phyloP scores from a whole-genome alignment of 2,113 vertebrate species.

The Rattus rattus region DNA sequence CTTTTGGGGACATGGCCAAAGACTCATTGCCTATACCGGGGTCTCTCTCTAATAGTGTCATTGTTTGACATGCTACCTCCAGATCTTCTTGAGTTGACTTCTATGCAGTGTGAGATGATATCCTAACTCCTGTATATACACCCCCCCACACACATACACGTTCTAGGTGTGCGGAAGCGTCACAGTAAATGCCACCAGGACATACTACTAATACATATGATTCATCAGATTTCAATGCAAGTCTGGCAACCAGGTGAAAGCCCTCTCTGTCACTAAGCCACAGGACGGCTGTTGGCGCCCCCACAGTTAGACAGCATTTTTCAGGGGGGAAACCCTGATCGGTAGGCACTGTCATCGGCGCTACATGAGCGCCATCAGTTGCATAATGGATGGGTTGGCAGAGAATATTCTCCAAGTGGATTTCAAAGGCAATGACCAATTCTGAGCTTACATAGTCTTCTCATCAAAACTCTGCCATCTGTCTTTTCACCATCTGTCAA shows the following conservation, averaged over 20 bases:
- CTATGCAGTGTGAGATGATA: neutral
- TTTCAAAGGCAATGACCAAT: neutral
- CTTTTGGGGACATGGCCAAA: neutral
- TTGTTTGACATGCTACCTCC: neutral
- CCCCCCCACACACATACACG: neutral
- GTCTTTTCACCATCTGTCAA: too few relatives aligned
- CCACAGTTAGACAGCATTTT: neutral
- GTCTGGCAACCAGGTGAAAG: neutral
- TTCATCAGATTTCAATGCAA: neutral
- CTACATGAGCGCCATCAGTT: neutral
- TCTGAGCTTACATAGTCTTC: neutral
- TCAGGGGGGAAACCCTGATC: neutral
- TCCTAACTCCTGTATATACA: neutral
- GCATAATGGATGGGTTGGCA: neutral
- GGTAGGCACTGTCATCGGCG: rapidly evolving
- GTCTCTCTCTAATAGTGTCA: neutral
- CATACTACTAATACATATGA: neutral
- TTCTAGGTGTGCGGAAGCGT: neutral
- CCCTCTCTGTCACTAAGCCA: neutral
- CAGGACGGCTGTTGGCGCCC: neutral
- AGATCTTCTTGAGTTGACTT: neutral
- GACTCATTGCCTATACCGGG: neutral
- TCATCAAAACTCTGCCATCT: neutral
- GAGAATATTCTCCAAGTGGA: neutral
- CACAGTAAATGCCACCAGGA: neutral